Evolutionary conservation across 2,888 invertebrate species (phyloP).

Genomic region (Nezara viridula): DNA sequence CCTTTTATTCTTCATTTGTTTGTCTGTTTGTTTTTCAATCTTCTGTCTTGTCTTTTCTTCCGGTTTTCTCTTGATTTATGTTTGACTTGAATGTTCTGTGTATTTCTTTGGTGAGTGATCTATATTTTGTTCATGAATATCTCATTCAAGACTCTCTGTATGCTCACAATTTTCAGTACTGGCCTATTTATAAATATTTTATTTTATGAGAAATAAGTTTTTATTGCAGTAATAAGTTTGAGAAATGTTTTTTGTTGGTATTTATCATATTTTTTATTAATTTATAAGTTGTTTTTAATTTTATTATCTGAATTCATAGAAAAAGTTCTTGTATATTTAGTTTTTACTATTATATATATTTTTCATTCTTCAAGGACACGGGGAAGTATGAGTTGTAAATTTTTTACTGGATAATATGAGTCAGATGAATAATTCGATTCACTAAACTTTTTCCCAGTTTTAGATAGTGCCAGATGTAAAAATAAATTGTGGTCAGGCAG

Average conservation of each 20-base stretch:
- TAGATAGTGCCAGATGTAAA: not conserved
- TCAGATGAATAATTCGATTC: not conserved
- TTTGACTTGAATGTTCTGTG: constrained; percentile 8
- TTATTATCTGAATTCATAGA: no score
- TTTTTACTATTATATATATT: not conserved
- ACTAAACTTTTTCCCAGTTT: not conserved
- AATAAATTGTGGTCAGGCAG: not conserved
- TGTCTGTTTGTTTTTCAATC: not conserved
- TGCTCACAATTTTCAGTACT: constrained; percentile 10
- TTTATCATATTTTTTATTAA: no score
- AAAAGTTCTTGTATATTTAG: no score
- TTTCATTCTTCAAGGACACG: not conserved
- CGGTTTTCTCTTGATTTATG: constrained; percentile 31
- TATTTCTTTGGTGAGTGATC: constrained; percentile 38
- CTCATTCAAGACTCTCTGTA: not conserved
- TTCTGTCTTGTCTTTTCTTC: constrained; percentile 36
- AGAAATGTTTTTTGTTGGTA: not conserved
- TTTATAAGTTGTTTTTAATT: no score
- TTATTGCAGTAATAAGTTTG: not conserved
- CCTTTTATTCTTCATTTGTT: constrained; percentile 30
- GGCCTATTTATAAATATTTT: not conserved
- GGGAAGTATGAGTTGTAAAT: not conserved
- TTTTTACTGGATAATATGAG: not conserved
- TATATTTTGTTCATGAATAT: not conserved
- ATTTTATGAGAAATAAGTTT: not conserved